Conservation (phyloP, 1,140 invertebrate species). For the Holcopasites calliopsidis region DNA sequence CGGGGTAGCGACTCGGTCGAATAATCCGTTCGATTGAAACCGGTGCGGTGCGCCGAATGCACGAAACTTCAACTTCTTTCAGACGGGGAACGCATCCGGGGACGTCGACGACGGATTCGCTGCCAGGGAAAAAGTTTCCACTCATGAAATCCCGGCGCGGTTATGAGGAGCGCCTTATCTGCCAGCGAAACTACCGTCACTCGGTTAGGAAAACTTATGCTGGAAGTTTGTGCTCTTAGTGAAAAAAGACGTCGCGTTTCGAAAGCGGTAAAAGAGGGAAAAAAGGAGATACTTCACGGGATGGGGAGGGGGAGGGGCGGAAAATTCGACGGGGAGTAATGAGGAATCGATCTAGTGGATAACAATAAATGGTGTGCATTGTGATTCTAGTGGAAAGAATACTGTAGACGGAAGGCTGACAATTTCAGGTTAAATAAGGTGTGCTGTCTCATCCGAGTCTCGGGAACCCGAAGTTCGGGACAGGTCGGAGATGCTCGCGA, state of each 20-base stretch:
- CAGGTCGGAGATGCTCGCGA: too few relatives aligned
- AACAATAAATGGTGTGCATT: too few relatives aligned
- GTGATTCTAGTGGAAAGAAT: too few relatives aligned
- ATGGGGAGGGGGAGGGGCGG: constrained; percentile 11
- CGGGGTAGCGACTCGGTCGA: constrained; percentile 45
- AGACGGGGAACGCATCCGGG: constrained; percentile 23
- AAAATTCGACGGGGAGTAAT: neutral
- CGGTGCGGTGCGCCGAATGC: constrained; percentile 31
- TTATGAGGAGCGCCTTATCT: constrained; percentile 65
- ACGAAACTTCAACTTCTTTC: constrained; percentile 46
- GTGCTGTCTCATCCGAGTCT: too few relatives aligned
- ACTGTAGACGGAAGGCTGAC: too few relatives aligned
- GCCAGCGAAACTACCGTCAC: constrained; percentile 60
- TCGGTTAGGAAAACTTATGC: constrained; percentile 64
- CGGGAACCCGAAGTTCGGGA: too few relatives aligned
- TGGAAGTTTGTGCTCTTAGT: constrained; percentile 53
- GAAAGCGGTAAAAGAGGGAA: neutral
- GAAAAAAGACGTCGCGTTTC: constrained; percentile 48
- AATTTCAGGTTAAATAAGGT: too few relatives aligned
- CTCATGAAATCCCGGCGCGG: constrained; percentile 59
- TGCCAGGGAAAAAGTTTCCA: constrained; percentile 59
- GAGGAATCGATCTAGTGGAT: too few relatives aligned
- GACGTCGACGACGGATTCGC: constrained; percentile 57
- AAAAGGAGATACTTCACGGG: constrained; percentile 13
- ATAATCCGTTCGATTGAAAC: constrained; percentile 52